Percentiles rank a stretch among this genome's conserved stretches.
phyloP scores from a whole-genome alignment of 2,888 invertebrate species.

The Papilio demoleus region DNA sequence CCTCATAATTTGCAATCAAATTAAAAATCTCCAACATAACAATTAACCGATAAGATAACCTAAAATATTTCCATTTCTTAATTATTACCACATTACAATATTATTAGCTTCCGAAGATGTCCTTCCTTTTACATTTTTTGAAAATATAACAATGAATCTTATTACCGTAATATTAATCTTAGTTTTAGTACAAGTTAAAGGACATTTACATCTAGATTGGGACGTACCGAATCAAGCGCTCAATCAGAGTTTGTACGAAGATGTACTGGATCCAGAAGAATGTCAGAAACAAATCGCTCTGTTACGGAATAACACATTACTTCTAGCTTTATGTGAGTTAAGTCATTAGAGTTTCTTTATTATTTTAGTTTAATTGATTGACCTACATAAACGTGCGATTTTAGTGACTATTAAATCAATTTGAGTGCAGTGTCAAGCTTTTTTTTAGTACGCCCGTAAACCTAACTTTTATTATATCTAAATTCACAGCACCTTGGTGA shows the following conservation, averaged over 20 bases:
- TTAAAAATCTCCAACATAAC: background rate
- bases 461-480: background rate
- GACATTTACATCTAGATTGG: conserved; percentile 42
- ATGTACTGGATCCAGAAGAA: conserved; percentile 60
- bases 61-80: conserved; percentile 2
- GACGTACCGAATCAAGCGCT: conserved; percentile 54
- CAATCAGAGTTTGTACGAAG: conserved; percentile 60
- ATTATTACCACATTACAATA: background rate
- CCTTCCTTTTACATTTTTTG: background rate
- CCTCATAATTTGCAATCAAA: background rate
- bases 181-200: background rate
- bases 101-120: background rate
- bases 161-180: background rate
- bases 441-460: background rate
- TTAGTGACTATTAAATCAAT: too few relatives aligned
- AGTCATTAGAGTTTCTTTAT: background rate
- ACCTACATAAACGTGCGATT: background rate
- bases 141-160: background rate
- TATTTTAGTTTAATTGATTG: background rate
- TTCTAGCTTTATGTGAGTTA: conserved; percentile 65
- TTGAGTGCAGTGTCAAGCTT: background rate
- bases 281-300: conserved; percentile 61
- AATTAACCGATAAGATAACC: background rate
- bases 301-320: conserved; percentile 50
- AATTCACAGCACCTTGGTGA: background rate